Percentiles rank a stretch among this genome's conserved stretches.
Conservation (phyloP, 64 coral and sea anemone genomes). For the Dendronephthya gigantea region DNA sequence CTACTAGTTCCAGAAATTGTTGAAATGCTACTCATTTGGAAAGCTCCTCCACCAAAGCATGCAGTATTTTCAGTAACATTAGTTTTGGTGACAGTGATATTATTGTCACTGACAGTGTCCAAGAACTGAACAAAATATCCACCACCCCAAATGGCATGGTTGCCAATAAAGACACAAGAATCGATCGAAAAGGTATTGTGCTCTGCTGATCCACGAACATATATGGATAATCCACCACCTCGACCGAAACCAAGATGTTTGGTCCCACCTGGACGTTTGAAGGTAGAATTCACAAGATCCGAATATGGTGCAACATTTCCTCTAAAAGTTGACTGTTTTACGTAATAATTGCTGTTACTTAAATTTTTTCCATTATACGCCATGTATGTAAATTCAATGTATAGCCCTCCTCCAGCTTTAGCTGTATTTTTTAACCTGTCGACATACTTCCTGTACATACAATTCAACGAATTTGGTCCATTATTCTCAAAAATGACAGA, state of each 20-base stretch:
- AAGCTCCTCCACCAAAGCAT: constrained; percentile 5
- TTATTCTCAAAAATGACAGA: constrained; percentile 47
- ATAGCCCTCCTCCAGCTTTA: constrained; percentile 12
- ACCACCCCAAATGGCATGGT: constrained; percentile 54
- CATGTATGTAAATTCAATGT: not conserved
- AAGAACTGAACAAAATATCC: constrained; percentile 32
- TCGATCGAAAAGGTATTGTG: constrained; percentile 48
- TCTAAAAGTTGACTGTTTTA: constrained; percentile 34
- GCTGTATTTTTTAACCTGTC: not conserved
- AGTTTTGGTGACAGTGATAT: not conserved
- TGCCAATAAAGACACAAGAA: constrained; percentile 49
- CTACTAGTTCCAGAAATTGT: too few species aligned
- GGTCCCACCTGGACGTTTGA: constrained; percentile 29
- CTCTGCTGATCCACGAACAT: constrained; percentile 41
- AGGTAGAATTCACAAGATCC: constrained; percentile 8
- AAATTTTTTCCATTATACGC: not conserved
- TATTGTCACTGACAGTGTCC: not conserved
- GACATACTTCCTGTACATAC: not conserved
- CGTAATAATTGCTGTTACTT: constrained; percentile 12
- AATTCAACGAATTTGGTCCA: not conserved
- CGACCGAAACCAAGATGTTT: constrained; percentile 50
- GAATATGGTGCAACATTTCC: constrained; percentile 45
- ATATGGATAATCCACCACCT: constrained; percentile 73
- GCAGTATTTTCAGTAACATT: not conserved
- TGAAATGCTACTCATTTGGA: not conserved